Evolutionary conservation across 2,113 vertebrate genomes (phyloP).

Genomic region (Melanostigma gelatinosum): DNA sequence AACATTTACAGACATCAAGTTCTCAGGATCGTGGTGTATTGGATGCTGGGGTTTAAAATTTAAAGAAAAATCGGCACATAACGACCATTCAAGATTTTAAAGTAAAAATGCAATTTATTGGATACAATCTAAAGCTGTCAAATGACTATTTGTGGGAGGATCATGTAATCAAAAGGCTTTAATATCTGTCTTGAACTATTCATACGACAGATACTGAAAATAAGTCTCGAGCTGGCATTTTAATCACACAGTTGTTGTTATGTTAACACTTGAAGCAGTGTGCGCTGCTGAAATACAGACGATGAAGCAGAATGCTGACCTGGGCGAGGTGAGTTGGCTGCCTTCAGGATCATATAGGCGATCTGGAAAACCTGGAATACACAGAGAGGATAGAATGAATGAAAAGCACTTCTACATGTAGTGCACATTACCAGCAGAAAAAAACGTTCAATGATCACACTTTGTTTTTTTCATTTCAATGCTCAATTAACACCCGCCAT

Average conservation of each 20-base stretch:
- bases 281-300: not conserved
- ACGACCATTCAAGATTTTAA: not conserved
- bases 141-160: conserved; percentile 21
- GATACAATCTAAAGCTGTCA: not conserved
- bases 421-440: not conserved
- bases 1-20: not conserved
- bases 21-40: not conserved
- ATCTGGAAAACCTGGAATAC: conserved; percentile 92
- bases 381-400: not conserved
- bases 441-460: not conserved
- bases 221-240: conserved; percentile 5
- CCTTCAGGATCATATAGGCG: conserved; percentile 95
- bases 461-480: not conserved
- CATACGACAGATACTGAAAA: not conserved
- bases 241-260: conserved; percentile 22
- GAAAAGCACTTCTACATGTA: not conserved
- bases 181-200: conserved; percentile 13
- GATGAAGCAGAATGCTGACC: conserved; percentile 71
- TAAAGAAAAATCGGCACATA: not conserved
- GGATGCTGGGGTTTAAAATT: not conserved
- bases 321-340: conserved; percentile 95
- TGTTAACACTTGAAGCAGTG: not conserved
- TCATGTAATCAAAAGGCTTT: conserved; percentile 15
- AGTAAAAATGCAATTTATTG: conserved; percentile 14
- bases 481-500: not conserved